Percentiles rank a stretch among this genome's conserved stretches.
These are phyloP conservation scores for Phalanger gymnotis DNA, from an alignment of 2,797 vertebrate species.

Conservation along the genomic window DNA sequence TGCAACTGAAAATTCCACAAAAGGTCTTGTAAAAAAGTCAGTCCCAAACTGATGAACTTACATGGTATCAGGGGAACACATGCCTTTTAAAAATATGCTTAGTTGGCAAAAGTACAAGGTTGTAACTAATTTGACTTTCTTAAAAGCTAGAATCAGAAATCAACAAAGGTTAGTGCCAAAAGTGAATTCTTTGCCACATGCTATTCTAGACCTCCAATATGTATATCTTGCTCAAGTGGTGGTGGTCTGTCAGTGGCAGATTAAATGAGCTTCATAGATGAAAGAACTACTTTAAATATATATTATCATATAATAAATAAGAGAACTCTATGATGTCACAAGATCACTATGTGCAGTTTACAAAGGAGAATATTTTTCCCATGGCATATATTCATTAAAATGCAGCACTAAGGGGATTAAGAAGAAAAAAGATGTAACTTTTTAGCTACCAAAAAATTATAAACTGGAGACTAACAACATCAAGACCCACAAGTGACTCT, in stretches of 20 bases:
- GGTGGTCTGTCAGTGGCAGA: neutral
- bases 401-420: too few relatives aligned
- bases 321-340: neutral
- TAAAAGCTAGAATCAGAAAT: neutral
- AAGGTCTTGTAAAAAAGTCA: neutral
- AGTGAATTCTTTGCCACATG: neutral
- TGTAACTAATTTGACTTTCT: neutral
- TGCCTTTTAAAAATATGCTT: neutral
- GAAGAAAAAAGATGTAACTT: neutral
- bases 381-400: neutral
- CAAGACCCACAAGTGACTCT: neutral
- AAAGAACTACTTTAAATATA: neutral
- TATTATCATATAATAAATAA: neutral
- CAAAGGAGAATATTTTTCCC: neutral
- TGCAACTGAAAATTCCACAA: neutral
- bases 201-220: neutral
- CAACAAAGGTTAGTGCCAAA: neutral
- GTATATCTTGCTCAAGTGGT: neutral
- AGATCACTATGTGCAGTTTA: neutral
- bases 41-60: neutral
- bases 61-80: neutral
- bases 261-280: neutral
- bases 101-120: neutral
- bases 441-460: neutral
- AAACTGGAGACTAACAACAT: neutral